Evolutionary conservation across 1,140 invertebrate genomes (phyloP), one percentile per base, ranked within the genome.

Genomic region (Amphibalanus amphitrite): DNA sequence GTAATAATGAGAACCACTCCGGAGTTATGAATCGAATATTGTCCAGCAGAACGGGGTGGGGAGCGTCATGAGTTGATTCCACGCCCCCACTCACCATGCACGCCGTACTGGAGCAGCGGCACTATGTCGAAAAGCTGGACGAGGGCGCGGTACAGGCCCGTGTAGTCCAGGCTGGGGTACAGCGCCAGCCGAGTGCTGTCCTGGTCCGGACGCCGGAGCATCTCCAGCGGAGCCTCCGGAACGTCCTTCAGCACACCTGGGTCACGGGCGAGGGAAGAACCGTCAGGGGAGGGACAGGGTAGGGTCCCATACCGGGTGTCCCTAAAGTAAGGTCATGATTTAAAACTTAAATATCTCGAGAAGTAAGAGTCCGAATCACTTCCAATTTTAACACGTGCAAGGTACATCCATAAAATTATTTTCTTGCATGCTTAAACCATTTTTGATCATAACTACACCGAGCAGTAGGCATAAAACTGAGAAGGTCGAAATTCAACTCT

Each of bases 131-230:
- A 83, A 70, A 91, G 81, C 78, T 92, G 90, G 69, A 90, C 89
- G 64, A 94, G 82, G 20, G 90, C 90, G 79, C 90, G 90, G 79
- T 94, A 96, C 68, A 98, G 83, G 59, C 91, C 92, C 79, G 91
- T 92, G 80, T 98, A 98, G 82, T 98, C 95, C 72, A 98, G 83
- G 82, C 89, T 95, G 10, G 95, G 95, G 82, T 95, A 97, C 23
- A 96, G 84, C 38, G 88, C 87, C 84, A 96, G 89, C 69, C 94
- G 83, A 69, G 89, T 86, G 69, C 86, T 83, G 82, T 97, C 94
- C 79, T 90, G 88, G 77, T 90, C 87, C 17, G 90, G 87, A 76
- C 88, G 87, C 77, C 89, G 89, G 71, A 97, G 86, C 86, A 95
- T 89, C 78, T 94, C 91, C 72, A 94, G 81, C 25, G 95, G 92